These are phyloP conservation scores for Drosophila neutralis DNA, from an alignment of 2,888 invertebrate genomes.

Conservation along the genomic window DNA sequence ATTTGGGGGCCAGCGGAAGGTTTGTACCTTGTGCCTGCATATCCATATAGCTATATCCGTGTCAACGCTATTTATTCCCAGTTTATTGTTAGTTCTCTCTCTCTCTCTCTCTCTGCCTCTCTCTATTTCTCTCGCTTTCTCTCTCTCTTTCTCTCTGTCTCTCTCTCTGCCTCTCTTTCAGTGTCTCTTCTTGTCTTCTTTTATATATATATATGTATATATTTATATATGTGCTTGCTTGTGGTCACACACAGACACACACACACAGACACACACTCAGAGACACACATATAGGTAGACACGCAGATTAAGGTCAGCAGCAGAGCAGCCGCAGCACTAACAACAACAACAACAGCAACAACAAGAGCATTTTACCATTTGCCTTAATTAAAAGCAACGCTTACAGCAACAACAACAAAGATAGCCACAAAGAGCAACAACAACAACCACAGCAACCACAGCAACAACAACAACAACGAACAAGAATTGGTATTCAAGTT, in stretches of 20 bases:
- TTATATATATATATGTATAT: neutral
- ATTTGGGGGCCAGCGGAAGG: neutral
- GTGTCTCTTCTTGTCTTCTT: neutral
- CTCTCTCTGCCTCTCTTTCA: neutral
- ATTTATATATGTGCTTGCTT: neutral
- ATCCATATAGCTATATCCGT: conserved; percentile 24
- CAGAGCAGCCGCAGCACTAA: conserved; percentile 11
- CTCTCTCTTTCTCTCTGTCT: neutral
- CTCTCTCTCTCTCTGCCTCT: no score
- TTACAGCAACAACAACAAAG: conserved; percentile 4
- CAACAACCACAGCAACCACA: neutral
- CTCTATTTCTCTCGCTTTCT: accelerated
- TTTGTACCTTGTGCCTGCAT: conserved; percentile 11
- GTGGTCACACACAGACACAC: neutral
- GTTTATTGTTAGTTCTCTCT: conserved; percentile 30
- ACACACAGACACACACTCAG: neutral
- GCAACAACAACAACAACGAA: neutral
- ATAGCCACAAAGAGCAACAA: neutral
- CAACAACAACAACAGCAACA: conserved; percentile 10
- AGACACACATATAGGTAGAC: conserved; percentile 14
- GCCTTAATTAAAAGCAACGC: conserved; percentile 20
- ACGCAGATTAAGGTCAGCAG: conserved; percentile 52
- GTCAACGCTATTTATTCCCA: conserved; percentile 38
- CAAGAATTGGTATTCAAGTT: neutral
- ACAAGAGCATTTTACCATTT: conserved; percentile 9